phyloP scores from a whole-genome alignment of 1,140 invertebrate genomes.

The Daktulosphaira vitifoliae region DNA sequence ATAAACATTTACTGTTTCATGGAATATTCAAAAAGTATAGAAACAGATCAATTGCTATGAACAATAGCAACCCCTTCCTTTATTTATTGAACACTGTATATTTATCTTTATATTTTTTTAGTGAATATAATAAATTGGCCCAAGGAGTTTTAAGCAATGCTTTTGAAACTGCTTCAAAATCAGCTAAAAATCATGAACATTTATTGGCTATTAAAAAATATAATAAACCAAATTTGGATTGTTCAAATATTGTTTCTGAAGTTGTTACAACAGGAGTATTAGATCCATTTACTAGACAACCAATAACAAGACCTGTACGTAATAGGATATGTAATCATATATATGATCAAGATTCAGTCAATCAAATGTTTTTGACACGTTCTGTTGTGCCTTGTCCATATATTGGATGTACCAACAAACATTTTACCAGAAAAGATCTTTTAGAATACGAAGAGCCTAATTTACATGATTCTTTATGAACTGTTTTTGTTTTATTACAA shows the following conservation, averaged over 20 bases:
- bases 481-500: too few relatives aligned
- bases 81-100: too few relatives aligned
- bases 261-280: neutral
- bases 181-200: slow-evolving; percentile 20
- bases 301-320: neutral
- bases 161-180: neutral
- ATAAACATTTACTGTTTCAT: too few relatives aligned
- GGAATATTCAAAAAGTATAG: too few relatives aligned
- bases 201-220: slow-evolving; percentile 12
- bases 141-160: neutral
- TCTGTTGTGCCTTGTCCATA: neutral
- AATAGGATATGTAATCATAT: slow-evolving; percentile 18
- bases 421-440: slow-evolving; percentile 13
- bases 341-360: slow-evolving; percentile 18
- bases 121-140: neutral
- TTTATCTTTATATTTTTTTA: too few relatives aligned
- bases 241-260: neutral
- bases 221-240: neutral
- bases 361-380: neutral
- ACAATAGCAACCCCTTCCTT: too few relatives aligned
- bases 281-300: slow-evolving; percentile 5
- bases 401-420: slow-evolving; percentile 15
- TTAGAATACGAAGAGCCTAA: too few relatives aligned
- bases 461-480: too few relatives aligned
- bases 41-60: too few relatives aligned